Base-by-base conservation (phyloP, 1,140 invertebrate genomes). In the Maconellicoccus hirsutus region DNA sequence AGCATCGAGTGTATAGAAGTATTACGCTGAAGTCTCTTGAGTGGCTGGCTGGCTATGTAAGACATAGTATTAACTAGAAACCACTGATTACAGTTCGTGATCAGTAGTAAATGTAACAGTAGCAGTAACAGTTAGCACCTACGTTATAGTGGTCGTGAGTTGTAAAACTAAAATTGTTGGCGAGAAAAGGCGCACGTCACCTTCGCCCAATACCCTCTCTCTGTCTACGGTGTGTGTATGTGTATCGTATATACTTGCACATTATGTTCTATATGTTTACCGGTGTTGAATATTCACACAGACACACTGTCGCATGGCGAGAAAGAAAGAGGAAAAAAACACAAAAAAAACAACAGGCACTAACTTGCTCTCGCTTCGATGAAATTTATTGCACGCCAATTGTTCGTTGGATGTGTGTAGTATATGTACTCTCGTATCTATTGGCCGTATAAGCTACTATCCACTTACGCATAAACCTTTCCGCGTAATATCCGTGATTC, bases 11-110 rank as follows among this genome's bases (percentile, higher is more conserved):
- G 29, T 16, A 19, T 4, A 52, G 16, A 52, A 52, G 42, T 52
- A 52, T 52, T 52, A 52, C 42, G 3, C n/a, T 52, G 6, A 16
- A 52, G n/a, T 6, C 42, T 16, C 42, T 16, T n/a, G 42, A 3
- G 12, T 33, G 12, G 29, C 29, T 33, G 29, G 29, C 29, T 12
- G 12, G 29, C 29, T 33, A 33, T 33, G 29, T 52, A 52, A 52
- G 42, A 52, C 42, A 52, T 52, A 52, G 42, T 52, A 52, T 52
- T 52, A 52, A 52, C 42, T 52, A 52, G 42, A 52, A 52, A 52
- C 42, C 42, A 52, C 42, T 52, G 42, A 52, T 52, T 52, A 52
- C 42, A 52, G 42, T 52, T 52, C 42, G 42, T 52, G 42, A 52
- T 52, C 42, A 52, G 42, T 52, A 52, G 42, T 52, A 52, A 52